Evolutionary conservation across 2,113 vertebrate species (phyloP), one percentile per base, ranked within the genome.

Genomic region (Rhipidura dahli): DNA sequence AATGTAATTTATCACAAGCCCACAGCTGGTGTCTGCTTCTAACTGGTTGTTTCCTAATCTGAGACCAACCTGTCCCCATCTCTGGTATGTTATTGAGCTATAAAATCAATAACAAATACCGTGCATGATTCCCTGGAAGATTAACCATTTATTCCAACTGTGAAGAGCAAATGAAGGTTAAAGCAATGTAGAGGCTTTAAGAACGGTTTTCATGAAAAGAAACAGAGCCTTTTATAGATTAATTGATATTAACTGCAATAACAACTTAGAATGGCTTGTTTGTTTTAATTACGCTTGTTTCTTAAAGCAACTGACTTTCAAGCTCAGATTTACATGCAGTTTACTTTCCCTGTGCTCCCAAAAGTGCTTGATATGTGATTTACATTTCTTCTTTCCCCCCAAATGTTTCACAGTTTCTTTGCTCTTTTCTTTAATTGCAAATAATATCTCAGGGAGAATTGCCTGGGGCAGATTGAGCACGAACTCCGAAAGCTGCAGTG

Each of bases 101-200:
- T 97, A 96, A 97, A 98, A 98, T 97, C 97, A 97, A 97, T 97
- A 98, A 89, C 94, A 98, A 96, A 98, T 97, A 97, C 37, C 66
- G 89, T 87, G 89, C 92, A 93, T 61, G 84, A 96, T 97, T 97
- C 96, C 92, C 87, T 60, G 91, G 95, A 97, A 97, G 96, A 98
- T 97, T 96, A 98, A 93, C 91, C 22, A 31, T 96, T 97, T 96
- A 94, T 97, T 97, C 89, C 84, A 94, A 65, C 89, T 94, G 93
- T 95, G 97, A 97, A 98, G 96, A 98, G 91, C 95, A 97, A 97
- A 90, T 96, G 94, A 98, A 98, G 95, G 98, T 97, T 90, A 93
- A 93, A 93, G 45, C n/a, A 92, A 63, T 83, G 40, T 37, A 91
- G 56, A 15, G 73, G 23, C 60, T 83, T 89, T 81, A 79, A 96